phyloP scores from a whole-genome alignment of 2,797 vertebrate species.

The Synanceia verrucosa region DNA sequence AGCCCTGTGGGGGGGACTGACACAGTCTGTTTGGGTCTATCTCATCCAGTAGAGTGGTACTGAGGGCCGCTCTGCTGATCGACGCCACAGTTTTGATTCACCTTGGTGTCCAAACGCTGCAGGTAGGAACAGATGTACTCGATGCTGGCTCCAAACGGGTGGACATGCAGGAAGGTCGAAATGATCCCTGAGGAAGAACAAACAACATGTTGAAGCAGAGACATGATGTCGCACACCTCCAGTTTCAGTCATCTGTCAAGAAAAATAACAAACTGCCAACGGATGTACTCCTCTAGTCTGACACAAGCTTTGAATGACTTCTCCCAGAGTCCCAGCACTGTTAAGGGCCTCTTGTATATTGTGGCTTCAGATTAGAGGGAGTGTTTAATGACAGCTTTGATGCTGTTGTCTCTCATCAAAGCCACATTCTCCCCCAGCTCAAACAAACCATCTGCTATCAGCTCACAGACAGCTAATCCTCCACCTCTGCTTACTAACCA shows the following conservation, averaged over 20 bases:
- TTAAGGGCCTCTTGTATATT: constrained; percentile 60
- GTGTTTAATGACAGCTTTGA: constrained; percentile 73
- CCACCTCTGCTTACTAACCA: constrained; percentile 41
- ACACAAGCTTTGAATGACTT: constrained; percentile 48
- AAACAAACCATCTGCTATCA: constrained; percentile 72
- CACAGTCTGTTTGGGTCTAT: constrained; percentile 14
- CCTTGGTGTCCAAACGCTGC: constrained; percentile 92
- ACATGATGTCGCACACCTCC: constrained; percentile 4
- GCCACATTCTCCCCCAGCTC: constrained; percentile 51
- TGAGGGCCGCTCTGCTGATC: constrained; percentile 8
- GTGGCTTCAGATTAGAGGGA: constrained; percentile 59
- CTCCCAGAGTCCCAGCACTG: constrained; percentile 54
- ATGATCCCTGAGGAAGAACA: constrained; percentile 88
- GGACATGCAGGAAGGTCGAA: constrained; percentile 93
- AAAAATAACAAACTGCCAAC: constrained; percentile 13
- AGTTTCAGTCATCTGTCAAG: constrained; percentile 18
- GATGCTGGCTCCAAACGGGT: constrained; percentile 93
- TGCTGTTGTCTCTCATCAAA: constrained; percentile 66
- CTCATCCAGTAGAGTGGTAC: constrained; percentile 24
- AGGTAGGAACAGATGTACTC: constrained; percentile 97
- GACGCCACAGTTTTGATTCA: constrained; percentile 51
- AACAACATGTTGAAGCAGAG: constrained; percentile 35
- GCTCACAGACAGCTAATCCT: constrained; percentile 49
- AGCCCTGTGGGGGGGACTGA: constrained; percentile 20
- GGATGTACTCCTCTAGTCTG: constrained; percentile 6